These are phyloP conservation scores for Euleptes europaea DNA, from an alignment of 2,113 vertebrate species.

Conservation along the genomic window DNA sequence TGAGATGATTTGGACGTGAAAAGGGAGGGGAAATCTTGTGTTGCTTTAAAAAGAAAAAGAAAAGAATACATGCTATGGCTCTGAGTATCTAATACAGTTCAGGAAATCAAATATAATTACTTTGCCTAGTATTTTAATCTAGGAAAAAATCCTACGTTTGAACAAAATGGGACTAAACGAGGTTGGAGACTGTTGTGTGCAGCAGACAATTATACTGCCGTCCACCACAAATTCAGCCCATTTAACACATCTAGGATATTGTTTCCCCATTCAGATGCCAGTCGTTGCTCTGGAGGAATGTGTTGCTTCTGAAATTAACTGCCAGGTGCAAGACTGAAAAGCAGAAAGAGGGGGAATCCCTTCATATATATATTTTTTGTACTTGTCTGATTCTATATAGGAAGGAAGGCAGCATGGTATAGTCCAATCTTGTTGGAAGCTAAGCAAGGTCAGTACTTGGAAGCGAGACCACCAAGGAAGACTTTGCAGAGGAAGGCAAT, in stretches of 20 bases:
- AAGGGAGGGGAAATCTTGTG: background rate
- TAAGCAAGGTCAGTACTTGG: too few species aligned
- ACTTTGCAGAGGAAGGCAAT: too few species aligned
- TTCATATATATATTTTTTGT: slow-evolving; percentile 34
- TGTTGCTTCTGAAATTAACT: slow-evolving; percentile 37
- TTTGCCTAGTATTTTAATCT: slow-evolving; percentile 2
- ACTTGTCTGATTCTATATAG: background rate
- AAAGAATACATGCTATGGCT: background rate
- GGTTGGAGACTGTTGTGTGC: slow-evolving; percentile 7
- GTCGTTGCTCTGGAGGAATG: background rate
- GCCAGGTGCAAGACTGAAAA: slow-evolving; percentile 37
- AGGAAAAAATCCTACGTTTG: background rate
- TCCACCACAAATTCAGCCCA: slow-evolving; percentile 17
- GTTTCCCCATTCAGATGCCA: slow-evolving; percentile 42
- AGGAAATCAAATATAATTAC: background rate
- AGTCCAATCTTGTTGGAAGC: too few species aligned
- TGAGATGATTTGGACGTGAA: background rate
- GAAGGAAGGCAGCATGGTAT: too few species aligned
- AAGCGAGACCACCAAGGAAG: too few species aligned
- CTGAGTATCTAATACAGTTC: background rate
- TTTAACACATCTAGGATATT: slow-evolving; percentile 35
- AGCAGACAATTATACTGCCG: slow-evolving; percentile 34
- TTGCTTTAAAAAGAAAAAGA: slow-evolving; percentile 6
- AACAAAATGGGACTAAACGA: background rate
- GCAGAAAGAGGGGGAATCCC: slow-evolving; percentile 3